These are phyloP conservation scores for Bryconaethiops microstoma DNA, from an alignment of 2,797 vertebrate genomes.

Conservation along the genomic window DNA sequence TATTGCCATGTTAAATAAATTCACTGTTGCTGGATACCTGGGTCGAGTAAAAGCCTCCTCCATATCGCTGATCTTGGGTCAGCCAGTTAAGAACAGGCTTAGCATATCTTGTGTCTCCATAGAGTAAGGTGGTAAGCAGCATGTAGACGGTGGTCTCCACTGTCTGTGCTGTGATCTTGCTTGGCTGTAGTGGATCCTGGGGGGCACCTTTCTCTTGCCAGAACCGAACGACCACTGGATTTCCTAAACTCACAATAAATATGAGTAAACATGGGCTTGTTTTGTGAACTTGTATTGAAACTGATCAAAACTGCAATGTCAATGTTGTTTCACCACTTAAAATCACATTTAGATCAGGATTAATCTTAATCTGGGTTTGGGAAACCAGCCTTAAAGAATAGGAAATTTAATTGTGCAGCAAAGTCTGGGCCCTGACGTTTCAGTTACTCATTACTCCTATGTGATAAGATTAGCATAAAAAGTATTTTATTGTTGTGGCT, in stretches of 20 bases:
- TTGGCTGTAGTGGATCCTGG: constrained; percentile 66
- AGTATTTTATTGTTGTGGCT: neutral
- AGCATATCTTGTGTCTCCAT: constrained; percentile 77
- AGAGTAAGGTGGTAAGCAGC: constrained; percentile 77
- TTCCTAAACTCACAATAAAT: constrained; percentile 69
- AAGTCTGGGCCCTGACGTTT: neutral
- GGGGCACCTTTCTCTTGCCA: constrained; percentile 79
- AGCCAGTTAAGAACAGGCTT: constrained; percentile 87
- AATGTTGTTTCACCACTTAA: too few relatives aligned
- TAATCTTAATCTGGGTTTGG: too few relatives aligned
- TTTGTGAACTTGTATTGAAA: too few relatives aligned
- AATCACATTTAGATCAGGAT: too few relatives aligned
- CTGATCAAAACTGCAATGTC: too few relatives aligned
- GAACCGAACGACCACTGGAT: constrained; percentile 78
- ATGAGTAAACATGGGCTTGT: too few relatives aligned
- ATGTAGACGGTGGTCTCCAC: constrained; percentile 90
- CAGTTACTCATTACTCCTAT: neutral
- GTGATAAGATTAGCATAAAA: neutral
- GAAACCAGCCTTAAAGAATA: too few relatives aligned
- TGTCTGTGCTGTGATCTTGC: constrained; percentile 72
- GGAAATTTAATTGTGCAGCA: neutral
- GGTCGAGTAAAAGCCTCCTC: constrained; percentile 85
- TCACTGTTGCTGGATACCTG: constrained; percentile 75
- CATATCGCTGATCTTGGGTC: constrained; percentile 86
- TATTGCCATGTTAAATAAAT: neutral